Conservation (phyloP, 2,797 vertebrate species). For the Intellagama lesueurii region DNA sequence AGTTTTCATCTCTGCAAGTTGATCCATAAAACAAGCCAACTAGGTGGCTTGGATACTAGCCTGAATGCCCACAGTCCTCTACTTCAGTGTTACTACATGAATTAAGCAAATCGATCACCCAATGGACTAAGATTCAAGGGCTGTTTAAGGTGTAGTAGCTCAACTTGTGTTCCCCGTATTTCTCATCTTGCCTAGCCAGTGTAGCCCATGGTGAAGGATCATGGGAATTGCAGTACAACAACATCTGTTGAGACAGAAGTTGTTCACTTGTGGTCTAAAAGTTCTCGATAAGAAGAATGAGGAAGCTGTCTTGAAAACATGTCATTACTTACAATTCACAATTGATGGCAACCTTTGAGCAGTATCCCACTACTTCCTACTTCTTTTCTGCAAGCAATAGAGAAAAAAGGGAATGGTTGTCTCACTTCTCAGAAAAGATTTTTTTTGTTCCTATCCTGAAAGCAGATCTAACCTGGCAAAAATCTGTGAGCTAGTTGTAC, state of each 20-base stretch:
- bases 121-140: background rate
- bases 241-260: background rate
- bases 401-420: background rate
- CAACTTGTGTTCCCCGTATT: background rate
- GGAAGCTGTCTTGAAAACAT: background rate
- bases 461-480: background rate
- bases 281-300: background rate
- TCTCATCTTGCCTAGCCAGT: background rate
- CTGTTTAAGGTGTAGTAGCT: background rate
- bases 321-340: background rate
- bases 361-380: background rate
- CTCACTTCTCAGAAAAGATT: background rate
- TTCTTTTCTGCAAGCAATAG: background rate
- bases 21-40: background rate
- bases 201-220: background rate
- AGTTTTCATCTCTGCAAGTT: background rate
- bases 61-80: background rate
- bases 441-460: background rate
- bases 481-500: background rate
- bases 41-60: background rate
- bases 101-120: background rate
- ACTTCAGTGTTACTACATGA: background rate
- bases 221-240: background rate
- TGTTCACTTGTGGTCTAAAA: background rate
- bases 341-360: background rate